These are phyloP conservation scores for Ctenopoma kingsleyae DNA, from an alignment of 2,797 vertebrate species.

Conservation along the genomic window DNA sequence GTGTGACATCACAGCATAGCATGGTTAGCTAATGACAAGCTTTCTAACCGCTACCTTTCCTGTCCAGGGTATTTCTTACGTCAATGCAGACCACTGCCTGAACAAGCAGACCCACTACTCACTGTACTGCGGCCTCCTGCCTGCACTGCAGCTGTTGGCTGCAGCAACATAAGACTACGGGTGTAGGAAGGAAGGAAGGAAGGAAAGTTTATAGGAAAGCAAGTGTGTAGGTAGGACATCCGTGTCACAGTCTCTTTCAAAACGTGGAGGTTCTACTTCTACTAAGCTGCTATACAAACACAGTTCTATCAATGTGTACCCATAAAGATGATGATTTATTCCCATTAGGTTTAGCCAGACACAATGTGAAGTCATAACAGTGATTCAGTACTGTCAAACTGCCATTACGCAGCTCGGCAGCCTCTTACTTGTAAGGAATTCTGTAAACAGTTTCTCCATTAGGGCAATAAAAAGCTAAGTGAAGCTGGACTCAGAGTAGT, in stretches of 20 bases:
- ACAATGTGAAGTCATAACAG: slow-evolving; percentile 40
- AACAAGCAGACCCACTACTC: slow-evolving; percentile 29
- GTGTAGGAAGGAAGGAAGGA: slow-evolving; percentile 21
- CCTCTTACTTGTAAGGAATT: slow-evolving; percentile 17
- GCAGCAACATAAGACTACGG: slow-evolving; percentile 11
- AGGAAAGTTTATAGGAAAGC: slow-evolving; percentile 16
- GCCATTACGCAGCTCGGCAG: slow-evolving; percentile 5
- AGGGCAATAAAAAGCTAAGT: slow-evolving; percentile 52
- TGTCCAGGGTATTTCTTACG: slow-evolving; percentile 52
- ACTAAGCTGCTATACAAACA: slow-evolving; percentile 23
- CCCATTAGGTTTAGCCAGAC: slow-evolving; percentile 19
- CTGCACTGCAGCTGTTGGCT: slow-evolving; percentile 48
- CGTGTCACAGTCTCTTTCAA: background rate
- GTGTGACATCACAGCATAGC: slow-evolving; percentile 57
- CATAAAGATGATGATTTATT: slow-evolving; percentile 26
- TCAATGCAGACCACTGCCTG: slow-evolving; percentile 60
- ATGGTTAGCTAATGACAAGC: slow-evolving; percentile 45
- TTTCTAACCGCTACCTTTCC: slow-evolving; percentile 57
- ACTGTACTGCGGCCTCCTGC: slow-evolving; percentile 54
- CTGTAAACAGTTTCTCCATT: slow-evolving; percentile 58
- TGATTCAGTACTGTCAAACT: slow-evolving; percentile 34
- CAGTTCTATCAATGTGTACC: slow-evolving; percentile 22
- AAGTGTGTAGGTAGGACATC: slow-evolving; percentile 2
- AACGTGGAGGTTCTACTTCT: background rate
- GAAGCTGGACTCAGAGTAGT: slow-evolving; percentile 44